Conservation (phyloP, 2,888 invertebrate genomes). For the Thecocarcelia acutangulata region DNA sequence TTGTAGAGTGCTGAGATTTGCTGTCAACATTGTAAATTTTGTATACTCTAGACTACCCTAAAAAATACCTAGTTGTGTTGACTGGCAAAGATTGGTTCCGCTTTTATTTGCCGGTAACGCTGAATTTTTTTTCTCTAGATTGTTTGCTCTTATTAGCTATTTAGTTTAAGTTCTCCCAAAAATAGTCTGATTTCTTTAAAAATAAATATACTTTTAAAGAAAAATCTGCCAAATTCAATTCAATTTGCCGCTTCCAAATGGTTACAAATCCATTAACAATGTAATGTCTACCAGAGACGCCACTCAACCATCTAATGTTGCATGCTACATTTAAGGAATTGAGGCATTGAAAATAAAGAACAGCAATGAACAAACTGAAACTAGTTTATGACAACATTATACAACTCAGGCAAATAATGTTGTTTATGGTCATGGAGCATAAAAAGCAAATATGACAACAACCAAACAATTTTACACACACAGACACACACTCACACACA, state of each 20-base stretch:
- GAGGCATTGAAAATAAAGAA: conserved; percentile 36
- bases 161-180: not conserved
- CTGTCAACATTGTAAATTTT: too few relatives aligned
- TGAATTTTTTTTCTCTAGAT: too few relatives aligned
- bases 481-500: not conserved
- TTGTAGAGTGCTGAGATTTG: too few relatives aligned
- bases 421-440: conserved; percentile 70
- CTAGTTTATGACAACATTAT: conserved; percentile 72
- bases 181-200: not conserved
- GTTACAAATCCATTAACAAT: conserved; percentile 53
- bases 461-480: conserved; percentile 1
- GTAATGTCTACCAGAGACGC: conserved; percentile 43
- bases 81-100: too few relatives aligned
- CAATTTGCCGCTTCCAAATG: conserved; percentile 43
- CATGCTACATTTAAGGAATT: conserved; percentile 48
- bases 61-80: too few relatives aligned
- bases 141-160: too few relatives aligned
- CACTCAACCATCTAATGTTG: conserved; percentile 48
- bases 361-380: conserved; percentile 59
- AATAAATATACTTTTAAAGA: not conserved
- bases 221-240: conserved; percentile 6
- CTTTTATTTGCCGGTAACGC: too few relatives aligned
- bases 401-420: conserved; percentile 69
- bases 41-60: too few relatives aligned
- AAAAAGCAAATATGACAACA: conserved; percentile 68